Percentiles rank a stretch among this genome's conserved stretches.
These are phyloP conservation scores for Ephydatia muelleri DNA, from an alignment of 37 sponge, comb jelly and placozoan genomes.

Conservation along the genomic window DNA sequence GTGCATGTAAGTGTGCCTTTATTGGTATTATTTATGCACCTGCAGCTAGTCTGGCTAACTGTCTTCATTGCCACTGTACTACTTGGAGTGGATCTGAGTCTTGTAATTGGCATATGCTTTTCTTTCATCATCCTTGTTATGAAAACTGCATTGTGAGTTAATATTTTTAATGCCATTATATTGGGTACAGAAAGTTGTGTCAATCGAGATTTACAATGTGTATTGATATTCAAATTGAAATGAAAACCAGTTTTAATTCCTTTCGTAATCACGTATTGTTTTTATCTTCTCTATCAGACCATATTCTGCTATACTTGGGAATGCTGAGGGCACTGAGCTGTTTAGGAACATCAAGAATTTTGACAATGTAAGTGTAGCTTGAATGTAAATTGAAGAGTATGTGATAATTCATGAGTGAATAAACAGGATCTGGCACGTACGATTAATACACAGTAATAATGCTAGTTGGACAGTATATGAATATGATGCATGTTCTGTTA, in stretches of 20 bases:
- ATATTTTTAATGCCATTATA: too few species aligned
- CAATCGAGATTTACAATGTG: too few species aligned
- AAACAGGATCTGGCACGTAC: too few species aligned
- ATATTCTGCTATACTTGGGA: constrained; percentile 27
- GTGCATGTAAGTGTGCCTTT: neutral
- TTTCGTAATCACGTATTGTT: neutral
- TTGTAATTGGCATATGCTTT: constrained; percentile 55
- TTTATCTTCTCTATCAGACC: constrained; percentile 26
- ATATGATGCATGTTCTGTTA: neutral
- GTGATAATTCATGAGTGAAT: too few species aligned
- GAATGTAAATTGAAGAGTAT: neutral
- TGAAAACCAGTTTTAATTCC: too few species aligned
- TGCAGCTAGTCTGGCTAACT: constrained; percentile 66
- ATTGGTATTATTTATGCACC: neutral
- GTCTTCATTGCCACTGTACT: constrained; percentile 57
- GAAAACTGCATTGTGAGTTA: constrained; percentile 65
- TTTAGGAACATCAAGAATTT: constrained; percentile 46
- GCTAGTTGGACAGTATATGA: too few species aligned
- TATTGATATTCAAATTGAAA: too few species aligned
- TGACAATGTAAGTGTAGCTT: constrained; percentile 20
- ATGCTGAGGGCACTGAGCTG: constrained; percentile 40
- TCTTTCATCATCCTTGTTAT: constrained; percentile 45
- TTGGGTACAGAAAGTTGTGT: too few species aligned
- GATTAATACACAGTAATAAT: neutral
- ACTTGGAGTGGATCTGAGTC: constrained; percentile 71